Percentiles rank a stretch among this genome's conserved stretches.
These are phyloP conservation scores for Ichneumoninae sp. DNA, from an alignment of 2,888 invertebrate species.

Conservation along the genomic window DNA sequence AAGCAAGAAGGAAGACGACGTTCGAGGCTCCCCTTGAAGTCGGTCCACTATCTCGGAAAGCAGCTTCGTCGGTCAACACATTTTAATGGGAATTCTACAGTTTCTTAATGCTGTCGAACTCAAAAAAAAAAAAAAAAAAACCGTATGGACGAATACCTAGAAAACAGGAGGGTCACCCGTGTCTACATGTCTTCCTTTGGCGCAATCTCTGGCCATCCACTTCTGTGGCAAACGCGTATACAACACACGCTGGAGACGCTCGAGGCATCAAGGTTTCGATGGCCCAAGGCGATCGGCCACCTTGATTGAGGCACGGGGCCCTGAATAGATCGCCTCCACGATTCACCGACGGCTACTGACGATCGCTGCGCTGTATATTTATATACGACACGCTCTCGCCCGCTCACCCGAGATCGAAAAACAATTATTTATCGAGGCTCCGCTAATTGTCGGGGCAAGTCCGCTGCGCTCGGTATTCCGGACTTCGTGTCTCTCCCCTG, in stretches of 20 bases:
- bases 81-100: conserved; percentile 2
- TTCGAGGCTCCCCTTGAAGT: background rate
- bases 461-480: background rate
- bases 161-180: conserved; percentile 33
- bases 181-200: conserved; percentile 38
- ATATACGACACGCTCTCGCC: conserved; percentile 32
- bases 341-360: conserved; percentile 65
- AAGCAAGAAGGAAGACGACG: background rate
- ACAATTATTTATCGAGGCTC: conserved; percentile 66
- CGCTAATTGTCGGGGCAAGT: conserved; percentile 53
- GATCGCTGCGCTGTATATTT: conserved; percentile 1
- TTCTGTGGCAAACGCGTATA: conserved; percentile 29
- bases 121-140: background rate
- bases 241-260: conserved; percentile 63
- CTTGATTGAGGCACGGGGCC: conserved; percentile 78
- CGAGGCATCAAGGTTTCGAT: conserved; percentile 76
- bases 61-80: background rate
- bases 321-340: conserved; percentile 74
- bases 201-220: conserved; percentile 52
- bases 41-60: background rate
- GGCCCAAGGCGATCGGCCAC: conserved; percentile 78
- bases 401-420: conserved; percentile 58
- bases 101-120: background rate
- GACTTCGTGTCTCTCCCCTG: background rate
- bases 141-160: conserved; percentile 35